phyloP scores from a whole-genome alignment of 2,113 vertebrate genomes.

The Puntigrus tetrazona region DNA sequence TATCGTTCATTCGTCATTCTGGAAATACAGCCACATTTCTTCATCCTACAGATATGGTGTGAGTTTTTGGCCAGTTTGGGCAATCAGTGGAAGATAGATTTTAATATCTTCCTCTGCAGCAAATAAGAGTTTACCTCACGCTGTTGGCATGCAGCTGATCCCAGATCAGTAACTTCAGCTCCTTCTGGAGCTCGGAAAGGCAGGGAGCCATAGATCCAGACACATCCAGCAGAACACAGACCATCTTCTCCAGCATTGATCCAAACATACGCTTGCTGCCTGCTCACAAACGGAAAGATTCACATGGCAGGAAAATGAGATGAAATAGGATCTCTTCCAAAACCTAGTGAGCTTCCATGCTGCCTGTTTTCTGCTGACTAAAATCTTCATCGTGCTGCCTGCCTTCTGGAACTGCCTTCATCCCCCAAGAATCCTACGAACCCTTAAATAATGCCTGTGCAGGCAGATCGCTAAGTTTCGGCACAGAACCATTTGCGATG shows the following conservation, averaged over 20 bases:
- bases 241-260: slow-evolving; percentile 74
- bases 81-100: not conserved
- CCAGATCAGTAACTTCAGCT: slow-evolving; percentile 80
- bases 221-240: slow-evolving; percentile 80
- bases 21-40: too few species aligned
- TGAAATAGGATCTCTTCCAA: not conserved
- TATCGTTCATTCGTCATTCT: too few species aligned
- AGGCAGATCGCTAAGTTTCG: not conserved
- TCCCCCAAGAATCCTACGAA: too few species aligned
- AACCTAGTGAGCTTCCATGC: not conserved
- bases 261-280: slow-evolving; percentile 81
- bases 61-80: not conserved
- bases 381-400: not conserved
- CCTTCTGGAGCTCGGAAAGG: slow-evolving; percentile 69
- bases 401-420: not conserved
- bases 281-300: slow-evolving; percentile 44
- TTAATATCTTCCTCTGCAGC: not conserved
- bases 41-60: not conserved
- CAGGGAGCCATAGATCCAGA: slow-evolving; percentile 79
- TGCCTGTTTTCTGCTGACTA: not conserved
- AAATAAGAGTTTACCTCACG: slow-evolving; percentile 65
- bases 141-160: slow-evolving; percentile 78
- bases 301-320: not conserved
- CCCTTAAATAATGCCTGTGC: not conserved
- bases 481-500: not conserved